These are phyloP conservation scores for Limenitis camilla DNA, from an alignment of 2,888 invertebrate genomes.

Conservation along the genomic window DNA sequence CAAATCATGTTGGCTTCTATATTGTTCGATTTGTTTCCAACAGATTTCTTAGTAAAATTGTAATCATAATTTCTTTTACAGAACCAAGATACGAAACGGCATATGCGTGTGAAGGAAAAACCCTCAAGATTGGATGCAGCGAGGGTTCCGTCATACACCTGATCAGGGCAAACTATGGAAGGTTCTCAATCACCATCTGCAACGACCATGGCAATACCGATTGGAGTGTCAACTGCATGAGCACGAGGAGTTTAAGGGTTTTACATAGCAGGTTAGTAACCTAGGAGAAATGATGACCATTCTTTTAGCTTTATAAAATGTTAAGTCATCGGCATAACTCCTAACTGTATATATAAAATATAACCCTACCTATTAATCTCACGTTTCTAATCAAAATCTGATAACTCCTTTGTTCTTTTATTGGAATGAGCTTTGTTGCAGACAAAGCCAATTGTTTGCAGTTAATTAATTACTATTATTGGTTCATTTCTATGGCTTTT, in stretches of 20 bases:
- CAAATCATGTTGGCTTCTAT: too few species aligned
- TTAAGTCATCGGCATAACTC: too few species aligned
- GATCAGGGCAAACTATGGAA: constrained; percentile 94
- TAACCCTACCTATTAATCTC: constrained; percentile 6
- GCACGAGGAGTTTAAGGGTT: constrained; percentile 89
- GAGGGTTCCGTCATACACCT: constrained; percentile 93
- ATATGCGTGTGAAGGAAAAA: constrained; percentile 95
- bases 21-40: too few species aligned
- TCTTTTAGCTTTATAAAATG: too few species aligned
- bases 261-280: constrained; percentile 85
- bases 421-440: constrained; percentile 6
- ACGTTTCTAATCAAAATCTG: constrained; percentile 12
- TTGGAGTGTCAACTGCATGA: constrained; percentile 97
- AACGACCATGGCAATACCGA: constrained; percentile 97
- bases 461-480: constrained; percentile 8
- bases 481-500: neutral
- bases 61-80: constrained; percentile 67
- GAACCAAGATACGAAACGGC: constrained; percentile 91
- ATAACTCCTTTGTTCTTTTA: constrained; percentile 11
- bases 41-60: too few species aligned
- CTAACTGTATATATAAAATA: neutral
- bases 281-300: neutral
- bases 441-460: constrained; percentile 6
- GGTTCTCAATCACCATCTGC: constrained; percentile 96
- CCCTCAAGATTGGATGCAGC: constrained; percentile 89